These are phyloP conservation scores for Plagodis dolabraria DNA, from an alignment of 2,888 invertebrate species.

Conservation along the genomic window DNA sequence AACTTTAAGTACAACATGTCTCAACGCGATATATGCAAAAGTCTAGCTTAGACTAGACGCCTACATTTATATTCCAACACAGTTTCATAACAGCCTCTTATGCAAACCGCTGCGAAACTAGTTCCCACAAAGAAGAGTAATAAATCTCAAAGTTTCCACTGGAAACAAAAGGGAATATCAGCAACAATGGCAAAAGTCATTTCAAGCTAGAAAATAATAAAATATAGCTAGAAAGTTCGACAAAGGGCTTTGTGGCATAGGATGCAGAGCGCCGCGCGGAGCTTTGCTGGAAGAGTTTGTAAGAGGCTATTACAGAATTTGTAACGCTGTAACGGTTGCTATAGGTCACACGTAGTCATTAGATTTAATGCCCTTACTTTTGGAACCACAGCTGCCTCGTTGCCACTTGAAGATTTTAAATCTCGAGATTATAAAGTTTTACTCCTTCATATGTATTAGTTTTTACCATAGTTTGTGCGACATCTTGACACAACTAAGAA, in stretches of 20 bases:
- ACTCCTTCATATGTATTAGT: no score
- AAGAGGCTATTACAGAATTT: no score
- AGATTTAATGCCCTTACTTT: no score
- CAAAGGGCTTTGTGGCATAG: neutral
- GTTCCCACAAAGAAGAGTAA: neutral
- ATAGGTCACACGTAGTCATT: no score
- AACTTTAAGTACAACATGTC: neutral
- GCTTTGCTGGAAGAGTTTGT: no score
- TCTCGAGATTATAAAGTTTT: no score
- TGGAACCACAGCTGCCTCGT: no score
- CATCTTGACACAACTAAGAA: no score
- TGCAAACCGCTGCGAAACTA: neutral
- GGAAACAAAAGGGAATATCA: slow-evolving; percentile 2
- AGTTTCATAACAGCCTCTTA: slow-evolving; percentile 2
- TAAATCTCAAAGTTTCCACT: slow-evolving; percentile 2
- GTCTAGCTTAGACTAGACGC: neutral
- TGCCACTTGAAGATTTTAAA: no score
- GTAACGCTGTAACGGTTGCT: no score
- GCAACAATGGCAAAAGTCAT: neutral
- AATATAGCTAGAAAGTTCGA: neutral
- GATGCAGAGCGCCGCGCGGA: neutral
- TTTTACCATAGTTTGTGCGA: no score
- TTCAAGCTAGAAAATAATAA: slow-evolving; percentile 1
- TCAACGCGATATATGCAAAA: neutral
- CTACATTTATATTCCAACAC: neutral